Percentiles rank a stretch among this genome's conserved stretches.
Evolutionary conservation across 2,113 vertebrate species (phyloP).

Genomic region (Bufo gargarizans): DNA sequence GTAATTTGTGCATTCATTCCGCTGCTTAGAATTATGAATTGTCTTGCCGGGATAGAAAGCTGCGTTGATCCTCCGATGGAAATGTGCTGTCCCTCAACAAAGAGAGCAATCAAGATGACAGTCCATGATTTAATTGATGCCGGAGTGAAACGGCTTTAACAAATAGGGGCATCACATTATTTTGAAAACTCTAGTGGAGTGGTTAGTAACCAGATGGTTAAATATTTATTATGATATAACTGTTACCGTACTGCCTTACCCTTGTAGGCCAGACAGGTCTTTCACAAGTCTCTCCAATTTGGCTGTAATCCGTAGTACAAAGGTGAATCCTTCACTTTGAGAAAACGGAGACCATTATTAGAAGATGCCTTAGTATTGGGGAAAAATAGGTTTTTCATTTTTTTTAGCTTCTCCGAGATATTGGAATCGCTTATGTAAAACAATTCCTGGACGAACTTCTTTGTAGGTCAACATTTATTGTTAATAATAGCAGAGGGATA

Average conservation of each 20-base stretch:
- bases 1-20: slow-evolving; percentile 99
- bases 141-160: slow-evolving; percentile 83
- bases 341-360: neutral
- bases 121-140: slow-evolving; percentile 93
- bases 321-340: neutral
- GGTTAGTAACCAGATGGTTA: slow-evolving; percentile 84
- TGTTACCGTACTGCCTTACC: slow-evolving; percentile 76
- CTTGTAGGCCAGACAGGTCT: slow-evolving; percentile 77
- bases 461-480: too few relatives aligned
- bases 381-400: too few relatives aligned
- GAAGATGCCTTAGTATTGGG: neutral
- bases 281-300: slow-evolving; percentile 89
- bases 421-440: too few relatives aligned
- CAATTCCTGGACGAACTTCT: too few relatives aligned
- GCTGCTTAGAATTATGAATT: slow-evolving; percentile 95
- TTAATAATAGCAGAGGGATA: too few relatives aligned
- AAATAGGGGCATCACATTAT: slow-evolving; percentile 92
- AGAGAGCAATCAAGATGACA: slow-evolving; percentile 89
- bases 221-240: slow-evolving; percentile 84
- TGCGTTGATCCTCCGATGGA: slow-evolving; percentile 87
- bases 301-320: slow-evolving; percentile 73
- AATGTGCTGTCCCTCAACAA: slow-evolving; percentile 94
- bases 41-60: slow-evolving; percentile 91
- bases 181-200: slow-evolving; percentile 91
- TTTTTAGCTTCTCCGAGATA: too few relatives aligned